phyloP scores from a whole-genome alignment of 2,888 invertebrate species.

The Amphipyra tragopoginis region DNA sequence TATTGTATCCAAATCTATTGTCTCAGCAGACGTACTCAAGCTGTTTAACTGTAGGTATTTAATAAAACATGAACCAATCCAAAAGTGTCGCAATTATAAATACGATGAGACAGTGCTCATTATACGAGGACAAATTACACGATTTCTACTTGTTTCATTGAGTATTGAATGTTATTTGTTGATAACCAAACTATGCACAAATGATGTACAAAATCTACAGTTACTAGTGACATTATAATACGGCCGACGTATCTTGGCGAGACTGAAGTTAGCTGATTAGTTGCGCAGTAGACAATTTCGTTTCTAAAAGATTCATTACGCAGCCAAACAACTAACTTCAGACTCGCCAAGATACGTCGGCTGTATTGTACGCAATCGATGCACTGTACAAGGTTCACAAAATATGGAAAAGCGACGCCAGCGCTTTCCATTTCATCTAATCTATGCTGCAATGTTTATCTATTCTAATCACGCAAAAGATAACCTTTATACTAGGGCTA shows the following conservation, averaged over 20 bases:
- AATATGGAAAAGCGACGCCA: background rate
- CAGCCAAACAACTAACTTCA: no score
- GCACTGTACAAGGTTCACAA: background rate
- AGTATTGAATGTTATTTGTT: background rate
- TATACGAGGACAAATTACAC: constrained; percentile 3
- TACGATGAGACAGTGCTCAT: constrained; percentile 12
- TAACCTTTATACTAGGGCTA: constrained; percentile 4
- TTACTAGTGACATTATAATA: no score
- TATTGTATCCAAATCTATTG: constrained; percentile 24
- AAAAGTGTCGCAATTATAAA: constrained; percentile 2
- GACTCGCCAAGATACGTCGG: no score
- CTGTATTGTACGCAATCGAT: no score
- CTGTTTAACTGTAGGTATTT: constrained; percentile 1
- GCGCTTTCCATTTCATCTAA: constrained; percentile 11
- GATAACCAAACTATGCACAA: background rate
- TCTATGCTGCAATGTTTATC: constrained; percentile 22
- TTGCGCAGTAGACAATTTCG: no score
- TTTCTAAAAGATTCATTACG: no score
- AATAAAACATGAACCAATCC: constrained; percentile 3
- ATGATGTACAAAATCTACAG: background rate
- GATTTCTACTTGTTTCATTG: constrained; percentile 7
- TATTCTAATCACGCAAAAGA: constrained; percentile 24
- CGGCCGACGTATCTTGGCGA: no score
- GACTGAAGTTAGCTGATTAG: no score
- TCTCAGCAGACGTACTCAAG: background rate